These are phyloP conservation scores for Gastrophysa polygoni DNA, from an alignment of 2,888 invertebrate genomes.

Conservation along the genomic window DNA sequence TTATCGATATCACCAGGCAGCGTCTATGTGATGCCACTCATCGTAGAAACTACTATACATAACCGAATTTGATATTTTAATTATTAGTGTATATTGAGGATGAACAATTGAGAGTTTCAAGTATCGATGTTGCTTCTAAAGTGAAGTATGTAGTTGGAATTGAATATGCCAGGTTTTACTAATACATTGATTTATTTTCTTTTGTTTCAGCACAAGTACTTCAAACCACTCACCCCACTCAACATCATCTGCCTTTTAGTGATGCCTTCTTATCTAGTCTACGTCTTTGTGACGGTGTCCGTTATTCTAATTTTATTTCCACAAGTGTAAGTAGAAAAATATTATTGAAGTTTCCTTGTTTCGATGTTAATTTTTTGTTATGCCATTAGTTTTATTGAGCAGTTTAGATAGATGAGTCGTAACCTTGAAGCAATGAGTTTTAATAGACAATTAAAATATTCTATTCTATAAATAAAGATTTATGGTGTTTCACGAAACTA, in stretches of 20 bases:
- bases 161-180: too few relatives aligned
- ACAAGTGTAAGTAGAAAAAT: conserved; percentile 41
- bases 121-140: too few relatives aligned
- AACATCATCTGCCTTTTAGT: conserved; percentile 27
- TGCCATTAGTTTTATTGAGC: not conserved
- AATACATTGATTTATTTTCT: not conserved
- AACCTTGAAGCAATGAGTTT: not conserved
- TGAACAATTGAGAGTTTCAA: too few relatives aligned
- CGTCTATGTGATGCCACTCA: too few relatives aligned
- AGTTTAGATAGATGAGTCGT: not conserved
- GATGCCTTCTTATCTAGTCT: conserved; percentile 37
- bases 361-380: not conserved
- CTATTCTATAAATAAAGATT: not conserved
- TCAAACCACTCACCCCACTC: conserved; percentile 27
- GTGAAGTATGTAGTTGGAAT: too few relatives aligned
- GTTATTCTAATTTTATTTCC: conserved; percentile 32
- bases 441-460: too few relatives aligned
- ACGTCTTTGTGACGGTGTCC: conserved; percentile 32
- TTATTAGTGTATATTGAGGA: too few relatives aligned
- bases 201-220: conserved; percentile 38
- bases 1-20: too few relatives aligned
- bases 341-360: too few relatives aligned
- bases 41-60: too few relatives aligned
- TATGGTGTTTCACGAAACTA: not conserved
- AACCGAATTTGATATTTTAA: too few relatives aligned